phyloP scores from a whole-genome alignment of 2,113 vertebrate species.

The Thamnophis sirtalis region DNA sequence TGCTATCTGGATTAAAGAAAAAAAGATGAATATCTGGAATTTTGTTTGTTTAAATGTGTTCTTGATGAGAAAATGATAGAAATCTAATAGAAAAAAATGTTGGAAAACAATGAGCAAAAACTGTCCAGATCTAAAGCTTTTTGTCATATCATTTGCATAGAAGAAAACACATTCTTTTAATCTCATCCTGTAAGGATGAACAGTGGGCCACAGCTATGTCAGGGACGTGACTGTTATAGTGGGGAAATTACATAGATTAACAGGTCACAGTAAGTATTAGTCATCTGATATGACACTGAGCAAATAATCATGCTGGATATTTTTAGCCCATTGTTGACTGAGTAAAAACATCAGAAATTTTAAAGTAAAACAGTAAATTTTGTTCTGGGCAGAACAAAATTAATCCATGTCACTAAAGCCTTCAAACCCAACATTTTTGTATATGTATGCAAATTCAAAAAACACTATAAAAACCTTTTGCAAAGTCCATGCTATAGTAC shows the following conservation, averaged over 20 bases:
- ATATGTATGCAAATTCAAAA: not conserved
- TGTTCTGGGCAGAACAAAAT: not conserved
- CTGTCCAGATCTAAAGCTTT: not conserved
- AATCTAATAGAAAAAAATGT: not conserved
- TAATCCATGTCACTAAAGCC: not conserved
- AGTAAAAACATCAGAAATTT: conserved; percentile 17
- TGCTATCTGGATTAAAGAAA: not conserved
- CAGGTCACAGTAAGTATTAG: conserved; percentile 33
- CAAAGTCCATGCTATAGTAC: not conserved
- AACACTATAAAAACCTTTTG: not conserved
- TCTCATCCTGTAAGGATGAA: conserved; percentile 14
- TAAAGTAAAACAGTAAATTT: not conserved
- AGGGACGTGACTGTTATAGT: not conserved
- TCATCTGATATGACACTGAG: conserved; percentile 21
- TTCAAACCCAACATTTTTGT: not conserved
- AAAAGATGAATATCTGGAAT: not conserved
- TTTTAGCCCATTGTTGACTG: conserved; percentile 29
- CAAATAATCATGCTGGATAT: conserved; percentile 5
- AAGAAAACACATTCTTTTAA: conserved; percentile 32
- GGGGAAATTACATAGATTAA: conserved; percentile 42
- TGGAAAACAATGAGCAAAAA: conserved; percentile 24
- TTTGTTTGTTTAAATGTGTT: not conserved
- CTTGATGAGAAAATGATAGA: not conserved
- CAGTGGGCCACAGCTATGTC: conserved; percentile 25
- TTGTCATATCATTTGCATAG: conserved; percentile 9